Base-by-base conservation (phyloP, 1,140 invertebrate species). In the Eupristina koningsbergeri region DNA sequence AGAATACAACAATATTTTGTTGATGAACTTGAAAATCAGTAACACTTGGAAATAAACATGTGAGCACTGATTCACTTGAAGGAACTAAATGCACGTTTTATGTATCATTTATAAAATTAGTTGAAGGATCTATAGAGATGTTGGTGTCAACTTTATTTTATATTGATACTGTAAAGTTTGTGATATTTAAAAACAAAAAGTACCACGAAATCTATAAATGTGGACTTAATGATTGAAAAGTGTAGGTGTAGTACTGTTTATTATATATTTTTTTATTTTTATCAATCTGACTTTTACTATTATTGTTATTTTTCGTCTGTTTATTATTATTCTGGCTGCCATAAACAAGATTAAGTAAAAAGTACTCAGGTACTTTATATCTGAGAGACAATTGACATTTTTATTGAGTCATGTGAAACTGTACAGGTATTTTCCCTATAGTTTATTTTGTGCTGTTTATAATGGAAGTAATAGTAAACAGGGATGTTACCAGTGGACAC, bases 301-400 rank as follows among this genome's bases (percentile, higher is more conserved):
- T 7, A n/a, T 7, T 83, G 69, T 78, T 63, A 47, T 86, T 84
- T 84, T 81, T 84, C 77, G 74, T 87, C 86, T 81, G 63, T 85
- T 83, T 80, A 86, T 88, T 86, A 86, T 87, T 82, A 88, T 89
- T 90, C 87, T 89, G 87, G 88, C 88, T 89, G 89, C 89, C 89
- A 90, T 90, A 90, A 80, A 84, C 78, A 86, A 86, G 78, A 86
- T 86, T 83, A 80, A 80, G 47, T 71, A 83, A 76, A 76, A 74
- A n/a, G 58, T 71, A n/a, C n/a, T n/a, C n/a, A n/a, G n/a, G n/a
- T n/a, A n/a, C n/a, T n/a, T n/a, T n/a, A n/a, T n/a, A n/a, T n/a
- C n/a, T n/a, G n/a, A n/a, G n/a, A n/a, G n/a, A n/a, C n/a, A n/a
- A n/a, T n/a, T n/a, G n/a, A n/a, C n/a, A n/a, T n/a, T n/a, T n/a